phyloP scores from a whole-genome alignment of 2,113 vertebrate species.

The Tretioscincus oriximinensis region DNA sequence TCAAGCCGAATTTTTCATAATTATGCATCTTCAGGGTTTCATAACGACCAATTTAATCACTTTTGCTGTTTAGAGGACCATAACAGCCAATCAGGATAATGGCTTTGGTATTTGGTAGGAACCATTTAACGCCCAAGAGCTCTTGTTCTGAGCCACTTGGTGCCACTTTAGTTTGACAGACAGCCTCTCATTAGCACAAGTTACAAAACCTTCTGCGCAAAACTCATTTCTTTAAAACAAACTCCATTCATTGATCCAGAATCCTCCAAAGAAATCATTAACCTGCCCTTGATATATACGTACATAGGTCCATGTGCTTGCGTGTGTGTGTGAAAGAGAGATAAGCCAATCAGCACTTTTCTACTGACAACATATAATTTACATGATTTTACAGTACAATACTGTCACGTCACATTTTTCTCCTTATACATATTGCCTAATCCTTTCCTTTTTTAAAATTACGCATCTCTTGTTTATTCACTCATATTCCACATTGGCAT shows the following conservation, averaged over 20 bases:
- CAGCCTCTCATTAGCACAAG: slow-evolving; percentile 76
- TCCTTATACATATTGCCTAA: background rate
- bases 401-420: background rate
- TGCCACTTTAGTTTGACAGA: slow-evolving; percentile 80
- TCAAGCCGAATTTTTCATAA: slow-evolving; percentile 79
- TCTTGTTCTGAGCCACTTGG: slow-evolving; percentile 77
- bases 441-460: slow-evolving; percentile 4
- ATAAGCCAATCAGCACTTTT: slow-evolving; percentile 3
- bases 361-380: background rate
- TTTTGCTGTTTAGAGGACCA: slow-evolving; percentile 75
- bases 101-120: slow-evolving; percentile 80
- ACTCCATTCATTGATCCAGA: slow-evolving; percentile 66
- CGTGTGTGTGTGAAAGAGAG: background rate
- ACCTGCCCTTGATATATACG: slow-evolving; percentile 34
- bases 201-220: slow-evolving; percentile 73
- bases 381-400: background rate
- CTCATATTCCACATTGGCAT: background rate
- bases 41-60: slow-evolving; percentile 81
- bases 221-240: slow-evolving; percentile 76
- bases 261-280: slow-evolving; percentile 58
- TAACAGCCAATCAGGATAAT: slow-evolving; percentile 82
- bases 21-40: slow-evolving; percentile 78
- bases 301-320: background rate
- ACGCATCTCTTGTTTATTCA: background rate
- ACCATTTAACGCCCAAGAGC: slow-evolving; percentile 78